Evolutionary conservation across 2,797 vertebrate genomes (phyloP).

Genomic region (Buceros bicornis): DNA sequence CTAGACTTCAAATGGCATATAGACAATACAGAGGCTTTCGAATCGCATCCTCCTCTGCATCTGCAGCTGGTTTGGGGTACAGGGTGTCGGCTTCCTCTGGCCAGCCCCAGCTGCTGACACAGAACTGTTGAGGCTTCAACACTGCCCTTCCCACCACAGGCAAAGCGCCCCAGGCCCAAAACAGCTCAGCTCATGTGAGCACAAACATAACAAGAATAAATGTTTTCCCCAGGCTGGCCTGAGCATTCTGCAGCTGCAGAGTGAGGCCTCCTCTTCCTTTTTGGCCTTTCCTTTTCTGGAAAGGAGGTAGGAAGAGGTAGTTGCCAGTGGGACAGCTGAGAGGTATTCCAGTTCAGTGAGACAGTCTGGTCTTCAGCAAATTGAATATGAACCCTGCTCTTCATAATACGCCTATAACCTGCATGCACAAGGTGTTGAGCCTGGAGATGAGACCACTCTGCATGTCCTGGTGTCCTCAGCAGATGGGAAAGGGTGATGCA

Average conservation of each 20-base stretch:
- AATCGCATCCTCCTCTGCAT: fast-evolving
- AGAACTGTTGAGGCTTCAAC: neutral
- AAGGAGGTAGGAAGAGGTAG: neutral
- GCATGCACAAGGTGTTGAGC: neutral
- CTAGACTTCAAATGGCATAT: neutral
- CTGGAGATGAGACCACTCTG: neutral
- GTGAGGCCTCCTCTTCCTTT: neutral
- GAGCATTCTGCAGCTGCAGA: neutral
- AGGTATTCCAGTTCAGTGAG: neutral
- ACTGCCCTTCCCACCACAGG: neutral
- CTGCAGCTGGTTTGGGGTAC: neutral
- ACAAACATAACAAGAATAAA: neutral
- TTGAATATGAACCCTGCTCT: neutral
- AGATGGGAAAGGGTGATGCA: neutral
- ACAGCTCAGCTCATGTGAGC: neutral
- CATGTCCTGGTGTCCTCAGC: neutral
- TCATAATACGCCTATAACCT: neutral
- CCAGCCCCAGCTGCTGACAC: neutral
- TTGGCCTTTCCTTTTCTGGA: neutral
- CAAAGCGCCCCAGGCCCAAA: neutral
- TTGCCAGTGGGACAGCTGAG: neutral
- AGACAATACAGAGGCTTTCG: neutral
- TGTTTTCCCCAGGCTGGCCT: neutral
- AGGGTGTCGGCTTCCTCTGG: neutral
- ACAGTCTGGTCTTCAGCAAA: neutral